Evolutionary conservation across 2,888 invertebrate species (phyloP).

Genomic region (Salpingus planirostris): DNA sequence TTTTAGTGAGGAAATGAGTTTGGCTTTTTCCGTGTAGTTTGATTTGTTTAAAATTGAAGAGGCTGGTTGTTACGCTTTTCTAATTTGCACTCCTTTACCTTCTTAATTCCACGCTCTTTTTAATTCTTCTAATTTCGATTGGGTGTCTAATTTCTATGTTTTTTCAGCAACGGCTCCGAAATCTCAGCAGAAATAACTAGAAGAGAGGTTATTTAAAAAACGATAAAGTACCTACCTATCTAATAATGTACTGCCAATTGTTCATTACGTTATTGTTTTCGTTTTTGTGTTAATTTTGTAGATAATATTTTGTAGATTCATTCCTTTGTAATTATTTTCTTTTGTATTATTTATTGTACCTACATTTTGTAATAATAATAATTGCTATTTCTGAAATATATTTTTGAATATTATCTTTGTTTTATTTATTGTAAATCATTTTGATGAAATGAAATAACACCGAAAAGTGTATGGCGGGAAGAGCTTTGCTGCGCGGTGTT

Average conservation of each 20-base stretch:
- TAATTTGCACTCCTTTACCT: slow-evolving; percentile 22
- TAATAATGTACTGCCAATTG: slow-evolving; percentile 28
- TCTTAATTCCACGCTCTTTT: too few species aligned
- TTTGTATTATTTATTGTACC: slow-evolving; percentile 11
- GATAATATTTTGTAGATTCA: slow-evolving; percentile 10
- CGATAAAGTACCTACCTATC: too few species aligned
- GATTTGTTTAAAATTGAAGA: too few species aligned
- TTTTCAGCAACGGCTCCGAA: slow-evolving; percentile 23
- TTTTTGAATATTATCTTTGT: too few species aligned
- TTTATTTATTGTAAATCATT: too few species aligned
- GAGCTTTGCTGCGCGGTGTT: too few species aligned
- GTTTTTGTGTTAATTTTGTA: slow-evolving; percentile 16
- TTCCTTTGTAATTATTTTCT: slow-evolving; percentile 13
- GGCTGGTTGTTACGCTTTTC: slow-evolving; percentile 14
- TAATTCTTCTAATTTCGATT: too few species aligned
- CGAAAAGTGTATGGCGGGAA: too few species aligned
- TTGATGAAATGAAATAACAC: too few species aligned
- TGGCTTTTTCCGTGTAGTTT: too few species aligned
- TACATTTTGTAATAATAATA: slow-evolving; percentile 16
- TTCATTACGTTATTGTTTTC: slow-evolving; percentile 20
- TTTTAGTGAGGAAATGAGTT: slow-evolving; percentile 5
- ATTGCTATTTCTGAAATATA: slow-evolving; percentile 15
- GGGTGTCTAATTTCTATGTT: too few species aligned
- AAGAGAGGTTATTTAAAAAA: slow-evolving; percentile 8
- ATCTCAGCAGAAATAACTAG: slow-evolving; percentile 22